phyloP scores from a whole-genome alignment of 2,888 invertebrate genomes.

The Clusia tigrina region DNA sequence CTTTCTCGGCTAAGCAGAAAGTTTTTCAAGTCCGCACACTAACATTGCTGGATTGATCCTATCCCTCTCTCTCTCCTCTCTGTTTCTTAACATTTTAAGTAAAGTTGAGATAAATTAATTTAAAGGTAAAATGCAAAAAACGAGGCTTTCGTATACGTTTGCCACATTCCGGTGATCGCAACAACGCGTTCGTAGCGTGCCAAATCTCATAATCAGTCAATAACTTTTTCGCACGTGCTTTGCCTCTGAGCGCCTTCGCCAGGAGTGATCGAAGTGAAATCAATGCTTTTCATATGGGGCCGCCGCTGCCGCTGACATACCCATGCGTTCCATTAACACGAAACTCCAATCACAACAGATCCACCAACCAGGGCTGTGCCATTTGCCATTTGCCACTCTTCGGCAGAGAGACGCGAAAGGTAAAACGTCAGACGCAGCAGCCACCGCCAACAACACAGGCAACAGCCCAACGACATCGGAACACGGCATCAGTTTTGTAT shows the following conservation, averaged over 20 bases:
- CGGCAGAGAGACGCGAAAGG: not conserved
- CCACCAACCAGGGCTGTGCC: not conserved
- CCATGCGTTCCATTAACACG: conserved; percentile 15
- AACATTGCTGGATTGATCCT: not conserved
- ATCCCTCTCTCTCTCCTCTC: not conserved
- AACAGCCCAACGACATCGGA: conserved; percentile 15
- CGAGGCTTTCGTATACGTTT: conserved; percentile 54
- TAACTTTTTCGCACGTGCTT: conserved; percentile 53
- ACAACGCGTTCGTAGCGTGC: conserved; percentile 44
- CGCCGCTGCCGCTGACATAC: not conserved
- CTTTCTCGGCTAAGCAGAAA: not conserved
- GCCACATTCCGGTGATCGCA: conserved; percentile 36
- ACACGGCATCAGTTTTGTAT: conserved; percentile 33
- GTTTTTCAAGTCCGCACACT: not conserved
- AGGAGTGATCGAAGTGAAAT: conserved; percentile 52
- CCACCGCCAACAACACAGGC: not conserved
- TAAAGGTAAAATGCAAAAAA: not conserved
- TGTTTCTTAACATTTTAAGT: not conserved
- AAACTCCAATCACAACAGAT: conserved; percentile 1
- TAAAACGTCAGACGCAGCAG: not conserved
- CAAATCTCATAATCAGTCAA: conserved; percentile 58
- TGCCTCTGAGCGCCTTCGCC: conserved; percentile 33
- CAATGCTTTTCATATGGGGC: conserved; percentile 48
- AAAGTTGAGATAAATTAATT: too few relatives aligned
- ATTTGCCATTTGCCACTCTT: too few relatives aligned